Base-by-base conservation (phyloP, 2,113 vertebrate genomes). In the Cervus canadensis region DNA sequence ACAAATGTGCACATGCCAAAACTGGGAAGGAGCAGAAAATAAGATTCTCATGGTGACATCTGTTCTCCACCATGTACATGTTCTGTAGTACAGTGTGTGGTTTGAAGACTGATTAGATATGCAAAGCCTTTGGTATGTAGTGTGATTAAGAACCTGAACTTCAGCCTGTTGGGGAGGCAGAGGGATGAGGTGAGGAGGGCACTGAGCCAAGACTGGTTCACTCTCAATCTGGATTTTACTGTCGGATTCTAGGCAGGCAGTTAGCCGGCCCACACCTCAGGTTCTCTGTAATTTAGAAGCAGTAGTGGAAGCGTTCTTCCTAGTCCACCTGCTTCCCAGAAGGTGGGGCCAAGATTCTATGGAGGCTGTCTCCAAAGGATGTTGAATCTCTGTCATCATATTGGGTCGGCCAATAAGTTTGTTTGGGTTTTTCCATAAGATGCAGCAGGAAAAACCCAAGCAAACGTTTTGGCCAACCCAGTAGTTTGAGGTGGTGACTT, bases 21-120 rank as follows among this genome's bases (percentile, higher is more conserved):
- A 86, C 7, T 10, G 11, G 23, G 60, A 93, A 94, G 60, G 25
- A 92, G 93, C 45, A 94, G 89, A 96, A 95, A 97, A 54, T 84
- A 90, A 56, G 74, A 89, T 96, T 96, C 88, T 89, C 67, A 30
- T 23, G 59, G 88, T 60, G 97, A 83, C 84, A 81, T 87, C 96
- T 96, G 95, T 90, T 93, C 62, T 81, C 84, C 28, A 23, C 56
- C 19, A 2, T 15, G 59, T 16, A 16, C 59, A 15, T 87, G 94
- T 52, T 85, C 71, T 33, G 0, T 71, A 82, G 64, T 57, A 19
- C 67, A 16, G 67, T 40, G 56, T 67, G 40, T 5, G 0, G 25
- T 54, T 57, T 85, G 40, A 89, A 91, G 89, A 50, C 79, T 16
- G 50, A 71, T 87, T 52, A 19, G 84, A 71, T 87, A 87, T 83